phyloP scores from a whole-genome alignment of 2,888 invertebrate genomes.

The Rapana venosa region DNA sequence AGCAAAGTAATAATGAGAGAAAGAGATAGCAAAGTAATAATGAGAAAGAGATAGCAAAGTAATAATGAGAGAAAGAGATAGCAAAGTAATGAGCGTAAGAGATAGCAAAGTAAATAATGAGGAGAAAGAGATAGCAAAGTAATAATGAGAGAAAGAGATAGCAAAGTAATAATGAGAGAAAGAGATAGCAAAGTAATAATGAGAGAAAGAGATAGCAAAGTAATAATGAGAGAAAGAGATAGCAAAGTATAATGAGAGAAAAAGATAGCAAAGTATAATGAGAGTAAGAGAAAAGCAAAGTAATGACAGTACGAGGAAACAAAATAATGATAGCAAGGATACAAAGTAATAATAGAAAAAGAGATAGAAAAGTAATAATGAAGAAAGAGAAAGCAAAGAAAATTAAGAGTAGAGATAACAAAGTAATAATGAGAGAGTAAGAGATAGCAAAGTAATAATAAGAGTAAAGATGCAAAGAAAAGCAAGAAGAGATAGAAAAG shows the following conservation, averaged over 20 bases:
- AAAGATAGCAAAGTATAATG: too few species aligned
- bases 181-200: too few species aligned
- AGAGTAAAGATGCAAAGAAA: neutral
- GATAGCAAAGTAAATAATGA: neutral
- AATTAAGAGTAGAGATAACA: constrained; percentile 2
- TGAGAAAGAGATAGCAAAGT: too few species aligned
- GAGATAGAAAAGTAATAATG: neutral
- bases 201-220: too few species aligned
- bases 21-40: too few species aligned
- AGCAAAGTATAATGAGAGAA: too few species aligned
- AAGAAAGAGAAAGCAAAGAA: neutral
- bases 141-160: neutral
- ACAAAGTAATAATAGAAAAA: too few species aligned
- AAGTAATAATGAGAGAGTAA: neutral
- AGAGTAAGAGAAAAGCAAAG: too few species aligned
- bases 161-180: too few species aligned
- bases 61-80: too few species aligned
- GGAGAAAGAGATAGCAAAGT: neutral
- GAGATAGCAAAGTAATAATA: neutral
- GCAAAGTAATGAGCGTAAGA: neutral
- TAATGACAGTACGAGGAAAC: neutral
- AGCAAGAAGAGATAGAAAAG: neutral
- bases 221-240: too few species aligned
- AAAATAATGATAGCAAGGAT: neutral
- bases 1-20: too few species aligned